Base-by-base conservation (phyloP, 2,113 vertebrate species). In the Mesembrinibis cayennensis region DNA sequence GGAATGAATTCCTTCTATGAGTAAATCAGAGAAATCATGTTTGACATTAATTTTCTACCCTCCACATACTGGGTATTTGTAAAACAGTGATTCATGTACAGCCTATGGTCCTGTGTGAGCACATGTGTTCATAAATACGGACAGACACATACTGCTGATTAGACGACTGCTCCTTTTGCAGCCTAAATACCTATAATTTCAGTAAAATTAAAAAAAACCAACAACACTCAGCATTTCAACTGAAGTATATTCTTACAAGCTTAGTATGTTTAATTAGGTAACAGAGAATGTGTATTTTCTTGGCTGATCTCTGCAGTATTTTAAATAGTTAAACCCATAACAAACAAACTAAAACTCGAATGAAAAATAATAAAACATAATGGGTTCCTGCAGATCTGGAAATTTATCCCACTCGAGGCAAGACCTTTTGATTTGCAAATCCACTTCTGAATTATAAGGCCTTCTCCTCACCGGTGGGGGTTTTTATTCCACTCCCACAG, bases 401-500 rank as follows among this genome's bases (percentile, higher is more conserved):
- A 95, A 91, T 93, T 86, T 85, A 97, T 97, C 96, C 96, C 97
- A 96, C 85, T 96, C 71, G 63, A 97, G 96, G 96, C 95, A 94
- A 97, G 97, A 95, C 95, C 95, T 97, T 97, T 98, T 97, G 97
- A 97, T 98, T 97, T 97, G 96, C 97, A 97, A 97, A 97, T 97
- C 97, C 96, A 96, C 96, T 97, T 97, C 97, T 96, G 97, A 97
- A 97, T 97, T 96, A 96, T 55, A 70, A 97, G 95, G 96, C 93
- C 96, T 95, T 96, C 95, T 97, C 95, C 96, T 97, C 94, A 94
- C 83, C 11, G 1, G 80, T 94, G 95, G 96, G 94, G 93, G 94
- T 82, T 93, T 96, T 91, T 93, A 95, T 97, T 97, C 90, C 95
- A 90, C 90, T 96, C 97, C 96, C 95, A 56, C 71, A 96, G 95